phyloP scores from a whole-genome alignment of 2,888 invertebrate species.

The Amblyjoppa proteus region DNA sequence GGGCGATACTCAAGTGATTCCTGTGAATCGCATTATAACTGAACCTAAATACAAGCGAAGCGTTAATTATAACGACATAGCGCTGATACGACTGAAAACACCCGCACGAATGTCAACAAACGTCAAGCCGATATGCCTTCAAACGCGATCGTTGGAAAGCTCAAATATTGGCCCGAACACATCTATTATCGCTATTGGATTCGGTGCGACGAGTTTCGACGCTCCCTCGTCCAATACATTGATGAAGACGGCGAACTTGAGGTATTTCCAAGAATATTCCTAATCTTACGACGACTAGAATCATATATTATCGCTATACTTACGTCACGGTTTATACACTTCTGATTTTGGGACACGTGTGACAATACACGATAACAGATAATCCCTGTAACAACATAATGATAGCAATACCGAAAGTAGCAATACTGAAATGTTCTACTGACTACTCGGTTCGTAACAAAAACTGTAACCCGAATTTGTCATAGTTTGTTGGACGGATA shows the following conservation, averaged over 20 bases:
- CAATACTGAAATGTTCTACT: too few species aligned
- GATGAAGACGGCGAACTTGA: slow-evolving; percentile 77
- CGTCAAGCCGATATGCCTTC: slow-evolving; percentile 79
- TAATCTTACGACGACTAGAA: neutral
- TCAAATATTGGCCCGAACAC: slow-evolving; percentile 57
- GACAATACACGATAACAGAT: too few species aligned
- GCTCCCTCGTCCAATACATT: slow-evolving; percentile 68
- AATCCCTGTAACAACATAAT: too few species aligned
- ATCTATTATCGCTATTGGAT: slow-evolving; percentile 78
- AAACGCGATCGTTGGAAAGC: slow-evolving; percentile 73
- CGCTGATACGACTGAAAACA: slow-evolving; percentile 74
- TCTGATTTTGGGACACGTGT: too few species aligned
- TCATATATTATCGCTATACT: neutral
- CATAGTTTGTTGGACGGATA: too few species aligned
- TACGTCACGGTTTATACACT: too few species aligned
- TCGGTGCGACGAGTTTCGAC: slow-evolving; percentile 75
- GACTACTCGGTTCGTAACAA: too few species aligned
- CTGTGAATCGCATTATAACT: slow-evolving; percentile 71
- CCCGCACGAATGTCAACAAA: slow-evolving; percentile 70
- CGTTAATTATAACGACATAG: slow-evolving; percentile 78
- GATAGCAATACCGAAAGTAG: too few species aligned
- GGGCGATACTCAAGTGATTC: slow-evolving; percentile 72
- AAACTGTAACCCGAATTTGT: too few species aligned
- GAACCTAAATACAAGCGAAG: slow-evolving; percentile 78
- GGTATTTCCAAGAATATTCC: slow-evolving; percentile 67